Conservation (phyloP, 2,113 vertebrate genomes). For the Pelmatolapia mariae region DNA sequence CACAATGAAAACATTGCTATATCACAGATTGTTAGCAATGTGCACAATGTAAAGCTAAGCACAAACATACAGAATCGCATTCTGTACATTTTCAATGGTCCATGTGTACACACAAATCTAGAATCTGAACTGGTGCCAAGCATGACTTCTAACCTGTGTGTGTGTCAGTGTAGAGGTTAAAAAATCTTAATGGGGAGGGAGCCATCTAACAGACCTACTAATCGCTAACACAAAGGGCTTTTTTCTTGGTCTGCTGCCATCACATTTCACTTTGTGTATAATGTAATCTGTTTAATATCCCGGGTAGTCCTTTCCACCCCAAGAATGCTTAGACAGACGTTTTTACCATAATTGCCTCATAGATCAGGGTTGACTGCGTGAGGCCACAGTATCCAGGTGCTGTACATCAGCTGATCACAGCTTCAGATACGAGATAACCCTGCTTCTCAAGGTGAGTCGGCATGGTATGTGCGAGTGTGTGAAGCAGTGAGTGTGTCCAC, state of each 20-base stretch:
- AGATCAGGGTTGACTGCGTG: slow-evolving; percentile 36
- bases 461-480: background rate
- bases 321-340: slow-evolving; percentile 59
- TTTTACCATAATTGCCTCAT: slow-evolving; percentile 61
- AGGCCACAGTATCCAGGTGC: slow-evolving; percentile 24
- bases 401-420: slow-evolving; percentile 43
- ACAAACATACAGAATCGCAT: background rate
- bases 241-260: slow-evolving; percentile 48
- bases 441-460: slow-evolving; percentile 33
- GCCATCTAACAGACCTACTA: background rate
- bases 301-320: slow-evolving; percentile 48
- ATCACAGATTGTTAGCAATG: background rate
- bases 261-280: slow-evolving; percentile 55
- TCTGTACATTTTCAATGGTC: background rate
- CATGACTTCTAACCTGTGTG: background rate
- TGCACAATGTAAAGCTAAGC: background rate
- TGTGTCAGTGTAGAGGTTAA: background rate
- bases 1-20: background rate
- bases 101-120: background rate
- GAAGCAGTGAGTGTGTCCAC: background rate
- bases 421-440: slow-evolving; percentile 20
- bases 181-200: background rate
- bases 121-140: background rate
- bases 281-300: slow-evolving; percentile 66
- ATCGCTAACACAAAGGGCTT: background rate